Evolutionary conservation across 2,888 invertebrate genomes (phyloP), one percentile per base, ranked within the genome.

Genomic region (Pandemis corylana): DNA sequence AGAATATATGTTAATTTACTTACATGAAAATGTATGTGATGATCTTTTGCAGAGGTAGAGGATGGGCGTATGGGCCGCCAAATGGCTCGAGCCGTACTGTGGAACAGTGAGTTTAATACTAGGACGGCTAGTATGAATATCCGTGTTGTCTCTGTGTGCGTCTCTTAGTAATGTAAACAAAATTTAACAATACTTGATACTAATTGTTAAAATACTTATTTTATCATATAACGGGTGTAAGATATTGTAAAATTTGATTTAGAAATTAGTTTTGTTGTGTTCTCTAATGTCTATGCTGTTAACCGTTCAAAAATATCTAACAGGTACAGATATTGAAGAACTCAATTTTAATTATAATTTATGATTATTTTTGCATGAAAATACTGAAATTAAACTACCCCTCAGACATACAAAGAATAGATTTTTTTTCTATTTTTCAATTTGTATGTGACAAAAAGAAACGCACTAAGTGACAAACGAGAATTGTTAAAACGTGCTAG

Each of bases 61-160:
- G 97, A 97, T 91, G 96, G 96, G 87, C 96, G 97, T 86, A 96
- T 97, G 95, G 96, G 96, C 87, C 96, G 96, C 87, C 97, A 97
- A 89, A 96, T 97, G 95, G 95, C 96, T 81, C 96, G 97, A 85
- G 97, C 97, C 87, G 97, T 97, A 85, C 96, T 97, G 81, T 97
- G 97, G 97, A 97, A 97, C 95, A 97, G 97, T 97, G 95, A 97
- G 97, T 96, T 81, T 76, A 28, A 28, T 10, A 20, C 28, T 59
- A 59, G 12, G 9, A 28, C 59, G 59, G 59, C 59, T 59, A 28
- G 59, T 20, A 59, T 28, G 9, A 59, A 12, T 59, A 2, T 12
- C 28, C 5, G 46, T 46, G 28, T 28, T 59, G 10, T 13, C 28
- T 10, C 28, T 28, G 10, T 3, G 13, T 53, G 15, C 49, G n/a